Evolutionary conservation across 2,888 invertebrate genomes (phyloP), one percentile per base, ranked within the genome.

Genomic region (Chrysopilus asiliformis): DNA sequence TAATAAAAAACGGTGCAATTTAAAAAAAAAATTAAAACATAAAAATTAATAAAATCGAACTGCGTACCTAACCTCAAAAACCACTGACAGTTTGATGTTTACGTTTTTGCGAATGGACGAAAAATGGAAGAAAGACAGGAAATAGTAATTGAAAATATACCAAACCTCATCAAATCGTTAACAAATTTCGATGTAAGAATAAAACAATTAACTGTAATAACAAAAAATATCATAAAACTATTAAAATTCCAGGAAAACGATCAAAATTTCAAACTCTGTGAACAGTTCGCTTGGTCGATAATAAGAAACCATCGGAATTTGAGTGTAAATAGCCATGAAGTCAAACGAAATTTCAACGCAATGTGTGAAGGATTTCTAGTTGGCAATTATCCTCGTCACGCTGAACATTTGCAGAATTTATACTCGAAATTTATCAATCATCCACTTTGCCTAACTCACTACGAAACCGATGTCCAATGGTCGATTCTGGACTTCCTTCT

Each of bases 401-500:
- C 68, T 1, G 51, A 56, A 2, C 58, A 61, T 31, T 55, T 70
- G 19, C 49, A 54, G 8, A 54, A 57, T 16, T 47, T 69, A 7
- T 54, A 61, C 19, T 46, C 47, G 13, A 41, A 49, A 16, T 41
- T 60, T 12, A 42, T 60, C 4, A 49, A 49, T 1, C 47, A 57
- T 40, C 53, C 54, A 1, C 39, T 49, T 1, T 57, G 55, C 44
- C 36, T 47, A n/a, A 47, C 51, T 12, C 56, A 57, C 30, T 51
- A 55, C 37, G 55, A 59, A 42, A 47, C 53, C 27, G 68, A 70
- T 46, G 47, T 68, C 2, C 66, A 68, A 41, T 70, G 69, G 67
- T 56, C 63, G 1, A 39, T 70, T 24, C 42, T 71, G 5, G 64
- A 65, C 15, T 55, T 71, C 10, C 43, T 71, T 4, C 43, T 70